A percentile compares a stretch with the other conserved stretches of the same genome.
phyloP scores from a whole-genome alignment of 2,888 invertebrate genomes.

The Dryocosmus kuriphilus region DNA sequence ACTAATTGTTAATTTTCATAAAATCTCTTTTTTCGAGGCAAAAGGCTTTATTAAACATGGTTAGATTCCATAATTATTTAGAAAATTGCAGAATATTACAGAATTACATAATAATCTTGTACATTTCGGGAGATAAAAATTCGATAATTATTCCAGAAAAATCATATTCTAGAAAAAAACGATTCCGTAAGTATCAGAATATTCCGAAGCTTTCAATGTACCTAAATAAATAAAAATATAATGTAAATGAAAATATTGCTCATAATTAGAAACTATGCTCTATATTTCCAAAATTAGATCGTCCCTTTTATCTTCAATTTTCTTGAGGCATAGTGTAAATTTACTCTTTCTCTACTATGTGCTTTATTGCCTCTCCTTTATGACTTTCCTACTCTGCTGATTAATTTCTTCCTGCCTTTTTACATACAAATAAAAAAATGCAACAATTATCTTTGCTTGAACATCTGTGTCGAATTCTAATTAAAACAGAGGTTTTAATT shows the following conservation, averaged over 20 bases:
- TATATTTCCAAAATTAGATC: background rate
- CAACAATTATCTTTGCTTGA: background rate
- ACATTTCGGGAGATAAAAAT: too few species aligned
- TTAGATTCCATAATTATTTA: too few species aligned
- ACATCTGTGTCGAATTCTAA: background rate
- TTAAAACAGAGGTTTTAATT: background rate
- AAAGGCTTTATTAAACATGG: too few species aligned
- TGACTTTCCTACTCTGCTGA: constrained; percentile 2
- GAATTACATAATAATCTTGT: too few species aligned
- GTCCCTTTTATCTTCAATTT: background rate
- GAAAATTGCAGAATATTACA: too few species aligned
- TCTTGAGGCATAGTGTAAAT: background rate
- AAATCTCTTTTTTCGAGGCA: too few species aligned
- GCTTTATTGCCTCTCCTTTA: background rate
- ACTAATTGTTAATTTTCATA: too few species aligned
- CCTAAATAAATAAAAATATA: too few species aligned
- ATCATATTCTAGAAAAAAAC: too few species aligned
- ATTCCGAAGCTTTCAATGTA: background rate
- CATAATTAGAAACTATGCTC: background rate
- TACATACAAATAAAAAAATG: background rate
- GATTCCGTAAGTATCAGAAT: background rate
- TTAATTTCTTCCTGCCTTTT: constrained; percentile 12
- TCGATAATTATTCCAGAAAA: too few species aligned
- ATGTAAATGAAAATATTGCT: background rate
- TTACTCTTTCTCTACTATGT: background rate